These are phyloP conservation scores for Furnarius figulus DNA, from an alignment of 2,113 vertebrate genomes.

Conservation along the genomic window DNA sequence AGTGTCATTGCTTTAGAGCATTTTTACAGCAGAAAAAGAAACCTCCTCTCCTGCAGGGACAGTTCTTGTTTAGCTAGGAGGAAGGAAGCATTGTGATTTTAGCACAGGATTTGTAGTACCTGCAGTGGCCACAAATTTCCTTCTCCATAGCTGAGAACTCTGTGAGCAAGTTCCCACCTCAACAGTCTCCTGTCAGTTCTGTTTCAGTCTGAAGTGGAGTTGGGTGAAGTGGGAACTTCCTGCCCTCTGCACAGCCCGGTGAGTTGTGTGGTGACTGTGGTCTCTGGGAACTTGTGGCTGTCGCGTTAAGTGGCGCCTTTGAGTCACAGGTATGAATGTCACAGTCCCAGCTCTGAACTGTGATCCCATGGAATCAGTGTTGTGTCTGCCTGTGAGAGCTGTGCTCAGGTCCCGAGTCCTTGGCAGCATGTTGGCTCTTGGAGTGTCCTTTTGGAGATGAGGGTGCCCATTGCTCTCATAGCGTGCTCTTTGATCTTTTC, in stretches of 20 bases:
- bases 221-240: background rate
- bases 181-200: background rate
- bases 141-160: background rate
- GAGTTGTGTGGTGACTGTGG: background rate
- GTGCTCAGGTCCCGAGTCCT: background rate
- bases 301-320: background rate
- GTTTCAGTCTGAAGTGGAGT: background rate
- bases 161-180: background rate
- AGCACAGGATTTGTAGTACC: background rate
- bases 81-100: background rate
- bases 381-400: background rate
- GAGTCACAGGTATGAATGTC: background rate
- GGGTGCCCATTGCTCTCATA: background rate
- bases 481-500: background rate
- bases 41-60: background rate
- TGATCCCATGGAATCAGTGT: background rate
- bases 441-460: background rate
- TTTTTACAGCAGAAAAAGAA: background rate
- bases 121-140: background rate
- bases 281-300: background rate
- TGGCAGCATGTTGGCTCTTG: background rate
- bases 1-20: background rate
- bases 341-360: background rate
- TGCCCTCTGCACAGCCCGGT: background rate
- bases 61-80: background rate